A percentile compares a stretch with the other conserved stretches of the same genome.
Evolutionary conservation across 2,113 vertebrate genomes (phyloP).

Genomic region (Pycnonotus jocosus): DNA sequence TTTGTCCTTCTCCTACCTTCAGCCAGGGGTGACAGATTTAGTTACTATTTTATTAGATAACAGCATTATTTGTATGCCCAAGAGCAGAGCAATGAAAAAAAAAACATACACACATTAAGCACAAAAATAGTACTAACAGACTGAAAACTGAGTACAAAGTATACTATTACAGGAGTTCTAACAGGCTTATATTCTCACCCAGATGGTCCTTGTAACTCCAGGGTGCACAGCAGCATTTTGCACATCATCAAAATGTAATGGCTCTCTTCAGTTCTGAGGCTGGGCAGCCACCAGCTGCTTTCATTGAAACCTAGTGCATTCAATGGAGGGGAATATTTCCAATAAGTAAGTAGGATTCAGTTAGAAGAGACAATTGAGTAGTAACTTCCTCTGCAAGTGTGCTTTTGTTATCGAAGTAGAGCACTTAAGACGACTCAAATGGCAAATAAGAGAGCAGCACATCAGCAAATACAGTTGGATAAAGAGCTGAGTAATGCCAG

Average conservation of each 20-base stretch:
- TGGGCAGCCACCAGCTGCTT: rapidly evolving
- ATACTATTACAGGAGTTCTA: neutral
- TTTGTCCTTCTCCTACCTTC: neutral
- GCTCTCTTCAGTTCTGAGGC: neutral
- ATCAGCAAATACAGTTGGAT: neutral
- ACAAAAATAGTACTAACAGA: neutral
- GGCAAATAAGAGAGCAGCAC: neutral
- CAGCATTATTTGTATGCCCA: neutral
- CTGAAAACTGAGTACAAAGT: neutral
- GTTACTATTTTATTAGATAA: neutral
- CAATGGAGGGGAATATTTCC: neutral
- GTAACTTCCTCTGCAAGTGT: neutral
- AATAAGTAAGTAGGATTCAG: neutral
- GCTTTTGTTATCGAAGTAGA: neutral
- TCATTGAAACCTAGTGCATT: neutral
- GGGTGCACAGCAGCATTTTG: neutral
- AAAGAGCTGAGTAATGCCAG: neutral
- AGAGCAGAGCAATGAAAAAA: neutral
- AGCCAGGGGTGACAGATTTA: neutral
- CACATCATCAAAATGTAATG: rapidly evolving
- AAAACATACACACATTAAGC: rapidly evolving
- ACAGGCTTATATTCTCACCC: neutral
- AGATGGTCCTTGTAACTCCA: neutral
- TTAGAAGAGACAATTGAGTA: neutral
- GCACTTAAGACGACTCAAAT: neutral